Evolutionary conservation across 2,888 invertebrate genomes (phyloP).

Genomic region (Drosophila anomalipes): DNA sequence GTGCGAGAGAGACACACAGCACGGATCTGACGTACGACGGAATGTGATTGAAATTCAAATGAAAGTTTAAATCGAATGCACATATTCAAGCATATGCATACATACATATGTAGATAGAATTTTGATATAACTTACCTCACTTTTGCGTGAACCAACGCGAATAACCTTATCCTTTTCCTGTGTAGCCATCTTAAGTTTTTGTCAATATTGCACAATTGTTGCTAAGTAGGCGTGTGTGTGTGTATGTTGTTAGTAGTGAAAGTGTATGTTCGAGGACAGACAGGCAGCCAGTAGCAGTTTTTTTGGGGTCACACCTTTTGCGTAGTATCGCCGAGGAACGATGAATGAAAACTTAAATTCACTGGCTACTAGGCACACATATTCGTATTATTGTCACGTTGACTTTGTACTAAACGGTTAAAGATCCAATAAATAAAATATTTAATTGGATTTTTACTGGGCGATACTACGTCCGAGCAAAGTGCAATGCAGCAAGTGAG

Average conservation of each 20-base stretch:
- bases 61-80: slow-evolving; percentile 53
- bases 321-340: slow-evolving; percentile 36
- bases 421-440: slow-evolving; percentile 36
- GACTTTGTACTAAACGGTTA: slow-evolving; percentile 63
- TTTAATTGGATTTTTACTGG: slow-evolving; percentile 66
- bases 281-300: slow-evolving; percentile 26
- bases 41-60: slow-evolving; percentile 75
- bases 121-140: slow-evolving; percentile 88
- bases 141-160: slow-evolving; percentile 93
- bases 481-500: slow-evolving; percentile 41
- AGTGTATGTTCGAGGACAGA: slow-evolving; percentile 61
- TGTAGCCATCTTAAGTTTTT: slow-evolving; percentile 57
- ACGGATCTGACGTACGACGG: slow-evolving; percentile 23
- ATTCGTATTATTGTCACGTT: slow-evolving; percentile 54
- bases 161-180: slow-evolving; percentile 87
- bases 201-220: slow-evolving; percentile 72
- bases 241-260: slow-evolving; percentile 52
- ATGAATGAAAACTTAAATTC: slow-evolving; percentile 68
- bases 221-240: slow-evolving; percentile 29
- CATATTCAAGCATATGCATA: slow-evolving; percentile 29
- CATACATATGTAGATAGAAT: slow-evolving; percentile 7
- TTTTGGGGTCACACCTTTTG: slow-evolving; percentile 43
- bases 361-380: slow-evolving; percentile 57
- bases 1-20: slow-evolving; percentile 2
- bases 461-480: slow-evolving; percentile 74